These are phyloP conservation scores for Dromius quadrimaculatus DNA, from an alignment of 2,888 invertebrate species.

Conservation along the genomic window DNA sequence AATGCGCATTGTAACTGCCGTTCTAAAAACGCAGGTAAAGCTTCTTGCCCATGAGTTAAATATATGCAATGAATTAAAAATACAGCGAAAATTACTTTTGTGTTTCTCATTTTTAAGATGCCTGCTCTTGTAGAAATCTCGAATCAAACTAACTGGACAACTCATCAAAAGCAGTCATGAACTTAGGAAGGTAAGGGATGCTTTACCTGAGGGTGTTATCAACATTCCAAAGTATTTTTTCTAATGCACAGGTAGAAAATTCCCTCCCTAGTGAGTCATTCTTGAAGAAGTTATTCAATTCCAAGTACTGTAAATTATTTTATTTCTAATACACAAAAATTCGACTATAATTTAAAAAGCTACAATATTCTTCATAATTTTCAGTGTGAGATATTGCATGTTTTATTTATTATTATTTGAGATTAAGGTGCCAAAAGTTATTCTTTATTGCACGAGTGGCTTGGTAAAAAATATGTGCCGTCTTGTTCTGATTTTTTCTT, in stretches of 20 bases:
- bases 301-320: no score
- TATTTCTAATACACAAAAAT: no score
- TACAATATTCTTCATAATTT: no score
- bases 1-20: conserved; percentile 72
- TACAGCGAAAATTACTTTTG: conserved; percentile 10
- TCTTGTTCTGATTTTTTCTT: no score
- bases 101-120: neutral
- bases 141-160: conserved; percentile 18
- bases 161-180: neutral
- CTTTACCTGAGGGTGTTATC: conserved; percentile 8
- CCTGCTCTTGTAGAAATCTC: neutral
- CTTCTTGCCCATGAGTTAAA: conserved; percentile 16
- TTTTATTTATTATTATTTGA: no score
- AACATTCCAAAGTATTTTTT: conserved; percentile 34
- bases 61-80: conserved; percentile 9
- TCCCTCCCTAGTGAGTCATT: no score
- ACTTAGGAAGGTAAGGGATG: conserved; percentile 3
- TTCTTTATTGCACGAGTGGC: no score
- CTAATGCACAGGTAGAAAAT: conserved; percentile 41
- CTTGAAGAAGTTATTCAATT: no score
- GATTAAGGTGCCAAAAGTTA: no score
- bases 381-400: no score
- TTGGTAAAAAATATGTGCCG: no score
- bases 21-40: conserved; percentile 60
- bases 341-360: no score